Conservation (phyloP, 2,888 invertebrate species). For the Acholoe squamosa region DNA sequence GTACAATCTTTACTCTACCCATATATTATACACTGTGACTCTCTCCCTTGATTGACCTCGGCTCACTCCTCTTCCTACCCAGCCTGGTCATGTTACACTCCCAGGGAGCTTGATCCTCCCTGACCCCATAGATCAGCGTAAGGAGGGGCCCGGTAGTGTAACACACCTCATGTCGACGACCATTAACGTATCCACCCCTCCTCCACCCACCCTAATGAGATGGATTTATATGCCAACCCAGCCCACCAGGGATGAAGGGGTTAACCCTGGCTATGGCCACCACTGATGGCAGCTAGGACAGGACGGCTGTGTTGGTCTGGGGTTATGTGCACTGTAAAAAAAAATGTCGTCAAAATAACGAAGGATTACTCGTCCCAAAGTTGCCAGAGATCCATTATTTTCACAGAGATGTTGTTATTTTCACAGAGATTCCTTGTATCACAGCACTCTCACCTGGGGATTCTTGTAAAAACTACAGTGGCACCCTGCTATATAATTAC, state of each 20-base stretch:
- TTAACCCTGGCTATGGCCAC: background rate
- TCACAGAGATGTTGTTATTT: no score
- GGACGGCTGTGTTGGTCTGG: background rate
- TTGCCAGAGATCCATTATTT: no score
- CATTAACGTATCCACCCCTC: slow-evolving; percentile 1
- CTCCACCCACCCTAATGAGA: background rate
- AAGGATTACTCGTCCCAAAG: no score
- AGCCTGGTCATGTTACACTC: background rate
- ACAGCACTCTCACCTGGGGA: no score
- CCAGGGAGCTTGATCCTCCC: background rate
- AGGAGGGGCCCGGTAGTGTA: background rate
- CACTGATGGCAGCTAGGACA: background rate
- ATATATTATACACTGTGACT: no score
- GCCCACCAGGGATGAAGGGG: background rate
- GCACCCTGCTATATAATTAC: no score
- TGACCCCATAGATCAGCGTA: slow-evolving; percentile 45
- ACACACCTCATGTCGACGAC: background rate
- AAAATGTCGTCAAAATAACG: no score
- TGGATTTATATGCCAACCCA: slow-evolving; percentile 47
- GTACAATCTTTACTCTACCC: no score
- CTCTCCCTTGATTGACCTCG: background rate
- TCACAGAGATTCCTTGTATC: no score
- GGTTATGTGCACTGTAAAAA: background rate
- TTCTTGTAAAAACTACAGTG: no score
- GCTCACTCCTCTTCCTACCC: slow-evolving; percentile 8